phyloP scores from a whole-genome alignment of 1,140 invertebrate species.

The Bombus affinis region DNA sequence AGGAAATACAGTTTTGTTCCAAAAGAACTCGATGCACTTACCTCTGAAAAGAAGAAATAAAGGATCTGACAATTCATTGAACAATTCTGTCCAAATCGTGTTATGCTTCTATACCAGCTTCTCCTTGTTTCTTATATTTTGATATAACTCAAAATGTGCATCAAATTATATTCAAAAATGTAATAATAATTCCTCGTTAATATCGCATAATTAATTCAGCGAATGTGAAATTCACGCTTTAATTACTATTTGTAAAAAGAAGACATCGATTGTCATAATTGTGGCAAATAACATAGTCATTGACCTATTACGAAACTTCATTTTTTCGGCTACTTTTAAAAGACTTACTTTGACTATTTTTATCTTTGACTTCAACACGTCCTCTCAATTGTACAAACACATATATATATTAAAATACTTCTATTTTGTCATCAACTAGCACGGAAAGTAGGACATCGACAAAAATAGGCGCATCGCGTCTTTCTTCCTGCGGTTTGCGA shows the following conservation, averaged over 20 bases:
- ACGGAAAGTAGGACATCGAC: not conserved
- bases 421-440: not conserved
- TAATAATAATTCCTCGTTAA: not conserved
- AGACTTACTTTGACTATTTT: not conserved
- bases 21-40: slow-evolving; percentile 23
- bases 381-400: too few species aligned
- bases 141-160: not conserved
- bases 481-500: too few species aligned
- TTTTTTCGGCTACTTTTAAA: not conserved
- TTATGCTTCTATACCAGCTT: not conserved
- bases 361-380: not conserved
- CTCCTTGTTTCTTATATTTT: not conserved
- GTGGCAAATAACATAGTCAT: too few species aligned
- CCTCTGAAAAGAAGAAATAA: not conserved
- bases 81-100: slow-evolving; percentile 8
- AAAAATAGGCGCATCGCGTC: not conserved
- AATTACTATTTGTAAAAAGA: not conserved
- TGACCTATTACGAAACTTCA: too few species aligned
- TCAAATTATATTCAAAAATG: too few species aligned
- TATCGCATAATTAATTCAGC: not conserved
- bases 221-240: not conserved
- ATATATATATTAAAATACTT: too few species aligned
- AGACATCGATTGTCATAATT: too few species aligned
- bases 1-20: slow-evolving; percentile 18
- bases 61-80: slow-evolving; percentile 18